Conservation (phyloP, 2,888 invertebrate species). For the Melieria picta region DNA sequence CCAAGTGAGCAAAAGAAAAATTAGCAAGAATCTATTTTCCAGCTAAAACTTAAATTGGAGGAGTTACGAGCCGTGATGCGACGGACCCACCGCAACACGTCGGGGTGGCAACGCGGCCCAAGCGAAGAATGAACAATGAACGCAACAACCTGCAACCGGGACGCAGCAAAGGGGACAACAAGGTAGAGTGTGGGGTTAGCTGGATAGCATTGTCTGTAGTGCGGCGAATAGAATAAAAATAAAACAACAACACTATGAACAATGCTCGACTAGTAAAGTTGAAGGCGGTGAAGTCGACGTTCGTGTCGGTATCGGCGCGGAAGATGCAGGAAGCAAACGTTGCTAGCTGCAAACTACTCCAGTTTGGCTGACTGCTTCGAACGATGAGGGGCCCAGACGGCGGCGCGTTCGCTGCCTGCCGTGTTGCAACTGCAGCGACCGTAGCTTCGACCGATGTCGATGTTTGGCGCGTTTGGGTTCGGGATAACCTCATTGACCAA, state of each 20-base stretch:
- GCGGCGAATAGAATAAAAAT: not conserved
- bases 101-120: constrained; percentile 8
- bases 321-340: too few relatives aligned
- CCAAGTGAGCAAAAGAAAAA: constrained; percentile 26
- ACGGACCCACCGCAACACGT: constrained; percentile 25
- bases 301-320: too few relatives aligned
- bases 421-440: constrained; percentile 10
- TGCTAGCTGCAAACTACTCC: too few relatives aligned
- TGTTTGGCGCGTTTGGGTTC: constrained; percentile 17
- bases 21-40: constrained; percentile 28
- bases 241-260: not conserved
- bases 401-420: not conserved
- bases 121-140: not conserved
- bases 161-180: not conserved
- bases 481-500: constrained; percentile 52
- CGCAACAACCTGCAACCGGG: constrained; percentile 16
- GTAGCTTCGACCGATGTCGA: not conserved
- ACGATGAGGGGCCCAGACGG: too few relatives aligned
- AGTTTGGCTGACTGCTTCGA: too few relatives aligned
- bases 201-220: constrained; percentile 15
- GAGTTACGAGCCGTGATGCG: constrained; percentile 3
- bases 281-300: too few relatives aligned
- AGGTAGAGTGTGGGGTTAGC: constrained; percentile 13
- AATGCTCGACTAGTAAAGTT: too few relatives aligned
- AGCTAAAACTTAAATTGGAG: not conserved